Conservation (phyloP, 1,140 invertebrate genomes). For the Drosophila pruinosa region DNA sequence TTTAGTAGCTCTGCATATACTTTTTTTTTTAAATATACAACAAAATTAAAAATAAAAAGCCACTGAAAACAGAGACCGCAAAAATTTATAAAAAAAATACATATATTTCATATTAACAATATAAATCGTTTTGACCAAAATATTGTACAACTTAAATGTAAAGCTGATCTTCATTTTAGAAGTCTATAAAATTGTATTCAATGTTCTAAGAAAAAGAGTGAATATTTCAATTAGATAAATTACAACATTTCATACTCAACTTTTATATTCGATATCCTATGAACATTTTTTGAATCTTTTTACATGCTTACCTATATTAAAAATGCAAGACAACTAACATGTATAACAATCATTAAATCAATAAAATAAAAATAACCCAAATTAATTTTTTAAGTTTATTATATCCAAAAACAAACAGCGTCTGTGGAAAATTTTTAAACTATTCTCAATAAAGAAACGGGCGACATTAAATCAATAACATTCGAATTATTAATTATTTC, state of each 20-base stretch:
- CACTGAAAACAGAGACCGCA: neutral
- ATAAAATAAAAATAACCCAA: no score
- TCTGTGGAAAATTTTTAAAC: no score
- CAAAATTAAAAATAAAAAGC: neutral
- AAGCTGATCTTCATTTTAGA: conserved; percentile 27
- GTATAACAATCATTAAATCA: no score
- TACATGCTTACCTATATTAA: no score
- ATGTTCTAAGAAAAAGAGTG: conserved; percentile 2
- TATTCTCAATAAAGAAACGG: no score
- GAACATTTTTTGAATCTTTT: no score
- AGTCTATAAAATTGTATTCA: conserved; percentile 22
- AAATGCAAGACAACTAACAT: no score
- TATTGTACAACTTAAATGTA: conserved; percentile 24
- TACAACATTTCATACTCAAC: conserved; percentile 23
- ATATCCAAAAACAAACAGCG: no score
- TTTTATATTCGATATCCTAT: conserved; percentile 8
- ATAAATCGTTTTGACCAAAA: conserved; percentile 37
- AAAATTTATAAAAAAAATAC: neutral
- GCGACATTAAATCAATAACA: no score
- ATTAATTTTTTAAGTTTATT: no score
- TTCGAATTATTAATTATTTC: no score
- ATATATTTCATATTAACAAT: conserved; percentile 14
- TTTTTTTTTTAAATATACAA: conserved; percentile 11
- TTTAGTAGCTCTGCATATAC: conserved; percentile 19
- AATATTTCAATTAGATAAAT: neutral